Base-by-base conservation (phyloP, 2,888 invertebrate genomes). In the Ectemnius cavifrons region DNA sequence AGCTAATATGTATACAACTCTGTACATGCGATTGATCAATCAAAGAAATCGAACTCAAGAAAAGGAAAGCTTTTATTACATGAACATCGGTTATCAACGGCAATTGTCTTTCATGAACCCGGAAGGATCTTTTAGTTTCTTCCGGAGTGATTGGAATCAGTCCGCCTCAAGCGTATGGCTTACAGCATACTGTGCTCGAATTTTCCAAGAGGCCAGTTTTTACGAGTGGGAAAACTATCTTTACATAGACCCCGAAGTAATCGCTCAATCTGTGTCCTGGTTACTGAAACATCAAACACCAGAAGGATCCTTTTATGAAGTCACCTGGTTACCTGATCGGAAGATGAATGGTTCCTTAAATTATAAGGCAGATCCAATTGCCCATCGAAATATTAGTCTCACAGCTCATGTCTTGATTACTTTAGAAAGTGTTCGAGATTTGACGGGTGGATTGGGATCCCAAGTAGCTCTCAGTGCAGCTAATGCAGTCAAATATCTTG, bases 151-250 rank as follows among this genome's bases (percentile, higher is more conserved):
- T 88, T 98, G 98, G 98, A 97, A 97, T 87, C 96, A 96, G 87
- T 97, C 97, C 0, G 93, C 94, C 0, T 94, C 97, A 0, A 97
- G 97, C 47, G 97, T 97, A 0, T 97, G 98, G 98, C 91, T 98
- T 79, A 98, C 99, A 0, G 96, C 98, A 0, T 98, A 97, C 91
- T 96, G 96, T 87, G 95, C 96, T 0, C 94, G 97, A 80, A 94
- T 97, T 63, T 95, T 99, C 89, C 96, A 97, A 90, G 97, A 97
- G 88, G 98, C 98, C 0, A 96, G 96, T 49, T 98, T 98, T 91
- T 97, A 98, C 87, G 98, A 99, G 90, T 99, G 98, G 98, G 98
- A 98, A 92, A 97, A 98, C 90, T 97, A 95, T 87, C 94, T 99
- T 68, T 99, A 97, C 91, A 97, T 99, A 80, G 98, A 98, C 90